Percentiles rank a stretch among this genome's conserved stretches.
Conservation (phyloP, 2,113 vertebrate species). For the Sylvicapra grimmia region DNA sequence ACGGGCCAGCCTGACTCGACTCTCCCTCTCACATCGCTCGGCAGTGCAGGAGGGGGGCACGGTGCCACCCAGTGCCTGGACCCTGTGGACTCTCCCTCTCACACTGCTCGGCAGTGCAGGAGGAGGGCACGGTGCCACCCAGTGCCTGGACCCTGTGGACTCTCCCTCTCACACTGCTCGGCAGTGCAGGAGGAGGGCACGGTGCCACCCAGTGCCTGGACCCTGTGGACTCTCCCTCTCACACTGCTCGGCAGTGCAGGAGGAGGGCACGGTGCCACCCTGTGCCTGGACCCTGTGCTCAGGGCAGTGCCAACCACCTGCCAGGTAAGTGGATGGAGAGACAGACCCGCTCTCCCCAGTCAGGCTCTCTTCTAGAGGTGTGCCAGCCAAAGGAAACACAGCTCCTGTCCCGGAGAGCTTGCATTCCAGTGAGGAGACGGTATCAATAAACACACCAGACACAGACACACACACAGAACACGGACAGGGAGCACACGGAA, state of each 20-base stretch:
- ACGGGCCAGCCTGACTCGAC: not conserved
- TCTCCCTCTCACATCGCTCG: not conserved
- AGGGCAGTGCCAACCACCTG: fast-evolving
- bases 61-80: fast-evolving
- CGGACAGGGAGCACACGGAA: fast-evolving
- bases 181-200: fast-evolving
- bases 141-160: fast-evolving
- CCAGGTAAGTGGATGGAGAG: not conserved
- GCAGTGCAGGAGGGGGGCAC: fast-evolving
- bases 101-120: fast-evolving
- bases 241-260: fast-evolving
- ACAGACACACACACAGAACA: not conserved
- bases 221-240: not conserved
- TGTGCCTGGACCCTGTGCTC: fast-evolving
- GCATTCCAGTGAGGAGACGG: fast-evolving
- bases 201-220: fast-evolving
- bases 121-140: fast-evolving
- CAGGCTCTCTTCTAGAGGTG: not conserved
- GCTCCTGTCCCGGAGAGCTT: not conserved
- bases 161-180: not conserved
- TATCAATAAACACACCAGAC: fast-evolving
- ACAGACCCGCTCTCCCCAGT: fast-evolving
- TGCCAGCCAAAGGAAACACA: not conserved
- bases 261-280: fast-evolving
- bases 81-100: not conserved